Percentiles rank a stretch among this genome's conserved stretches.
Evolutionary conservation across 2,797 vertebrate species (phyloP).

Genomic region (Cossypha niveicapilla): DNA sequence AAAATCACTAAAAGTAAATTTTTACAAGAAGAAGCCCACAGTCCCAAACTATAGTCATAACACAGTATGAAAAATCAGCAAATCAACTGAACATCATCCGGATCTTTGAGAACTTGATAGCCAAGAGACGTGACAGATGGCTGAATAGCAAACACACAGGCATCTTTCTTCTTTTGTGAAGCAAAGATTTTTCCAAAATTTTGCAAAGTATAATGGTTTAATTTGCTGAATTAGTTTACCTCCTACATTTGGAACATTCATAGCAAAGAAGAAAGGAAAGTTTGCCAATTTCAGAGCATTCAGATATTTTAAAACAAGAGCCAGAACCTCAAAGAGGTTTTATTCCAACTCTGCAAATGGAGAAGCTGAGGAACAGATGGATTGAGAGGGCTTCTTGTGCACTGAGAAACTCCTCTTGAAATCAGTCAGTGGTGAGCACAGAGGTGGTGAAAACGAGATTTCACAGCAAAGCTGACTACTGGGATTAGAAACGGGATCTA

Average conservation of each 20-base stretch:
- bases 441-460: neutral
- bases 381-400: neutral
- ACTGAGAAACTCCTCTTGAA: neutral
- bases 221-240: neutral
- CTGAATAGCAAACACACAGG: neutral
- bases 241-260: neutral
- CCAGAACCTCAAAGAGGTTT: neutral
- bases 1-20: neutral
- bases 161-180: neutral
- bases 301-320: neutral
- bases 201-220: neutral
- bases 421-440: neutral
- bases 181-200: neutral
- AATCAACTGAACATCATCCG: neutral
- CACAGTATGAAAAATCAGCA: neutral
- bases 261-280: neutral
- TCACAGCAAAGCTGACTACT: neutral
- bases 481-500: neutral
- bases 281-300: neutral
- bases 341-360: neutral
- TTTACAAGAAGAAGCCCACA: neutral
- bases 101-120: neutral
- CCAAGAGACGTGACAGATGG: slow-evolving; percentile 11
- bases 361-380: slow-evolving; percentile 3
- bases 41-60: neutral